phyloP scores from a whole-genome alignment of 1,140 invertebrate species.

The Pararge aegeria region DNA sequence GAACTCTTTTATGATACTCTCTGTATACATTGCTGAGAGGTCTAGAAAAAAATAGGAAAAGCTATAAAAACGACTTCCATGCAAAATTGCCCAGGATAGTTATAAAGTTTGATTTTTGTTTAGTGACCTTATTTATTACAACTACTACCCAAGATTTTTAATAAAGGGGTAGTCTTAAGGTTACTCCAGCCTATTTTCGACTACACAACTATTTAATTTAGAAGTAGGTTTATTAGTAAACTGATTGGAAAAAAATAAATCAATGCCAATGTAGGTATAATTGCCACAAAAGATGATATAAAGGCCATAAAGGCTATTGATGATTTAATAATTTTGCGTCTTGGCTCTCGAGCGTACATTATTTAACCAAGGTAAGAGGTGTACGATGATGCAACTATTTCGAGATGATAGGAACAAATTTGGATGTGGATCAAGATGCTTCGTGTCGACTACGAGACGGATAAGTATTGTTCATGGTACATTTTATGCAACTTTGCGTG shows the following conservation, averaged over 20 bases:
- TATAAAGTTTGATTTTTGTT: too few species aligned
- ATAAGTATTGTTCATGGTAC: constrained; percentile 3
- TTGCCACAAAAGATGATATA: background rate
- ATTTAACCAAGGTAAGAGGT: constrained; percentile 24
- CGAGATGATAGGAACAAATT: constrained; percentile 27
- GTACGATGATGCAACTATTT: constrained; percentile 8
- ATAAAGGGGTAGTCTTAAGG: too few species aligned
- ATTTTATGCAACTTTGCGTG: constrained; percentile 20
- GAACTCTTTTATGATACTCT: too few species aligned
- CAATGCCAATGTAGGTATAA: constrained; percentile 5
- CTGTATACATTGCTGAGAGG: too few species aligned
- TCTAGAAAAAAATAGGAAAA: too few species aligned
- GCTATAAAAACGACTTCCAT: too few species aligned
- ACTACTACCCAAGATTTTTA: too few species aligned
- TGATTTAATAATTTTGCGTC: constrained; percentile 22
- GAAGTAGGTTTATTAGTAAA: too few species aligned
- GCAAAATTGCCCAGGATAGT: too few species aligned
- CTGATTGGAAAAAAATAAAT: background rate
- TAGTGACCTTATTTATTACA: too few species aligned
- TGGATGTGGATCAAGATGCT: constrained; percentile 27
- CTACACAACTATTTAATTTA: too few species aligned
- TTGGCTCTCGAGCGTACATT: constrained; percentile 3
- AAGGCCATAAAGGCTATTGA: constrained; percentile 13
- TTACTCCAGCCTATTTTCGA: too few species aligned
- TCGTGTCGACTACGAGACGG: background rate